These are phyloP conservation scores for Drosophila eugracilis DNA, from an alignment of 1,140 invertebrate species.

Conservation along the genomic window DNA sequence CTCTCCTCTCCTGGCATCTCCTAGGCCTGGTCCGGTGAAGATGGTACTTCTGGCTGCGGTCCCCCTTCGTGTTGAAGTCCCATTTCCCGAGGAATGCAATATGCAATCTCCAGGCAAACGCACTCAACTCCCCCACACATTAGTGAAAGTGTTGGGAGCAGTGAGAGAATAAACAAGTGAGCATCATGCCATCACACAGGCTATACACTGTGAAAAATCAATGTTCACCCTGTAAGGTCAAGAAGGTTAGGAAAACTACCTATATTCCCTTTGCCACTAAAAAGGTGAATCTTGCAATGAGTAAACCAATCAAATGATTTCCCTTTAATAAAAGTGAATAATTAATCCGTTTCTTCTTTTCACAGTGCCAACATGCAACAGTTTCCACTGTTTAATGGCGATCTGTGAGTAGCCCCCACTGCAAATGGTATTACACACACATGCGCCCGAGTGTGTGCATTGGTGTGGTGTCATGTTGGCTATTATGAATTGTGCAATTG, in stretches of 20 bases:
- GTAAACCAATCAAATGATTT: background rate
- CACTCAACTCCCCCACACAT: slow-evolving; percentile 34
- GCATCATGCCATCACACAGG: background rate
- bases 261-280: no score
- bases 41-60: background rate
- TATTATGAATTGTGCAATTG: slow-evolving; percentile 83
- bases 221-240: background rate
- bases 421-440: slow-evolving; percentile 64
- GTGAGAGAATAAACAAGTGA: slow-evolving; percentile 55
- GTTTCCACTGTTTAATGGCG: slow-evolving; percentile 53
- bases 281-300: no score
- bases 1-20: background rate
- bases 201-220: background rate
- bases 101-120: slow-evolving; percentile 60
- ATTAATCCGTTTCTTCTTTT: background rate
- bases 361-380: slow-evolving; percentile 54
- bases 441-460: background rate
- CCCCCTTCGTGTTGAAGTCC: slow-evolving; percentile 16
- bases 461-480: slow-evolving; percentile 62
- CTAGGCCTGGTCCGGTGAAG: background rate
- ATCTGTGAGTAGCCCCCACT: slow-evolving; percentile 27
- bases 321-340: background rate
- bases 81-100: slow-evolving; percentile 63
- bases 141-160: slow-evolving; percentile 67
- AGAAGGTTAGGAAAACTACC: no score